These are phyloP conservation scores for Tetraneura akinire DNA, from an alignment of 1,140 invertebrate genomes.

Conservation along the genomic window DNA sequence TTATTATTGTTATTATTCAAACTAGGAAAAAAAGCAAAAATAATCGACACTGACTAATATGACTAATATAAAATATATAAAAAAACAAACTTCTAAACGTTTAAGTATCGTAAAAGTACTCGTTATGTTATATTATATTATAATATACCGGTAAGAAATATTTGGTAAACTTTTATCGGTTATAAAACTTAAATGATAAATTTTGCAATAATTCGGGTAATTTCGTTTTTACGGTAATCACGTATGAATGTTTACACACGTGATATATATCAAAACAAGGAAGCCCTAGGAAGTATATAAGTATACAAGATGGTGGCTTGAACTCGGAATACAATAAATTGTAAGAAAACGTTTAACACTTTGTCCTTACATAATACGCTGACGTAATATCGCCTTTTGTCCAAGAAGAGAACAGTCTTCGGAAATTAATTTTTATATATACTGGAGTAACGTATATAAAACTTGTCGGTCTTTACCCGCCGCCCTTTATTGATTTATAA, in stretches of 20 bases:
- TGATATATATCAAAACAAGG: neutral
- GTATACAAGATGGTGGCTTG: slow-evolving; percentile 31
- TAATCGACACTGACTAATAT: too few species aligned
- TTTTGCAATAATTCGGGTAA: slow-evolving; percentile 2
- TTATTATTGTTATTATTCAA: too few species aligned
- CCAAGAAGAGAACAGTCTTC: neutral
- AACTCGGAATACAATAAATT: slow-evolving; percentile 32
- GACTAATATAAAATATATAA: too few species aligned
- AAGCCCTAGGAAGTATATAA: too few species aligned
- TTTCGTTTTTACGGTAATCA: slow-evolving; percentile 22
- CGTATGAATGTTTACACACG: neutral
- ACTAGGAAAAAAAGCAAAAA: too few species aligned
- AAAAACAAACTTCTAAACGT: too few species aligned
- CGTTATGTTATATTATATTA: too few species aligned
- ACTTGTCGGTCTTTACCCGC: slow-evolving; percentile 5
- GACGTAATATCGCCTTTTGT: slow-evolving; percentile 31
- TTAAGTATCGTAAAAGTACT: too few species aligned
- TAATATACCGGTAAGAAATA: neutral
- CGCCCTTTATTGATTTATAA: too few species aligned
- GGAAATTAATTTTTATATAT: slow-evolving; percentile 12
- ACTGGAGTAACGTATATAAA: neutral
- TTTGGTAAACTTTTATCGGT: slow-evolving; percentile 28
- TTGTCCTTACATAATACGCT: neutral
- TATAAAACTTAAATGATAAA: slow-evolving; percentile 6
- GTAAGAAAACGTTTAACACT: slow-evolving; percentile 28